A percentile compares a stretch with the other conserved stretches of the same genome.
Evolutionary conservation across 2,888 invertebrate genomes (phyloP).

Genomic region (Chromoteleia sp.): DNA sequence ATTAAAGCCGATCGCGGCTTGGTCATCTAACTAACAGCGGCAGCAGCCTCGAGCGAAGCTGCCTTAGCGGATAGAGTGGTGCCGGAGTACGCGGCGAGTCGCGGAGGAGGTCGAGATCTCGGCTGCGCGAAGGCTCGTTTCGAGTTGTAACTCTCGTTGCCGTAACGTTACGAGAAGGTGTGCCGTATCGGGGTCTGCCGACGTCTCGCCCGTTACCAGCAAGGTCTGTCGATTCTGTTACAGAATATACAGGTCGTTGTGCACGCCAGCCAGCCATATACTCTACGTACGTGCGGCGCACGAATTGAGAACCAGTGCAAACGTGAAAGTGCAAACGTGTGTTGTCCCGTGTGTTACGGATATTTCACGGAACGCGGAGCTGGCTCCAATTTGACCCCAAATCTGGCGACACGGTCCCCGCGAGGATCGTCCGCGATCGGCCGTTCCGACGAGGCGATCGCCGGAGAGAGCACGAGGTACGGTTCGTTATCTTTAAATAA

Average conservation of each 20-base stretch:
- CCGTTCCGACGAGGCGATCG: background rate
- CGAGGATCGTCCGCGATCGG: no score
- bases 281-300: slow-evolving; percentile 50
- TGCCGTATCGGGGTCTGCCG: slow-evolving; percentile 61
- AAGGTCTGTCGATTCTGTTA: slow-evolving; percentile 60
- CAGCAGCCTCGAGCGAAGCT: slow-evolving; percentile 48
- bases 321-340: slow-evolving; percentile 72
- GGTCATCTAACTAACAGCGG: slow-evolving; percentile 63
- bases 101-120: slow-evolving; percentile 55
- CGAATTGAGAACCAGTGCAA: slow-evolving; percentile 72
- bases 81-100: slow-evolving; percentile 51
- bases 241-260: slow-evolving; percentile 65
- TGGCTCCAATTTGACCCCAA: background rate
- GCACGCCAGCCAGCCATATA: slow-evolving; percentile 62
- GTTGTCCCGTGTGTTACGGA: slow-evolving; percentile 56
- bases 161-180: slow-evolving; percentile 66
- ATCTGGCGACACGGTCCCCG: background rate
- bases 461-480: slow-evolving; percentile 31
- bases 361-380: slow-evolving; percentile 32
- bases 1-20: slow-evolving; percentile 64
- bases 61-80: slow-evolving; percentile 61
- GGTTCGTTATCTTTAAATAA: slow-evolving; percentile 4
- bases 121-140: slow-evolving; percentile 47
- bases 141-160: slow-evolving; percentile 43
- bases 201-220: slow-evolving; percentile 69